These are phyloP conservation scores for Peucedramus taeniatus DNA, from an alignment of 2,113 vertebrate genomes.

Conservation along the genomic window DNA sequence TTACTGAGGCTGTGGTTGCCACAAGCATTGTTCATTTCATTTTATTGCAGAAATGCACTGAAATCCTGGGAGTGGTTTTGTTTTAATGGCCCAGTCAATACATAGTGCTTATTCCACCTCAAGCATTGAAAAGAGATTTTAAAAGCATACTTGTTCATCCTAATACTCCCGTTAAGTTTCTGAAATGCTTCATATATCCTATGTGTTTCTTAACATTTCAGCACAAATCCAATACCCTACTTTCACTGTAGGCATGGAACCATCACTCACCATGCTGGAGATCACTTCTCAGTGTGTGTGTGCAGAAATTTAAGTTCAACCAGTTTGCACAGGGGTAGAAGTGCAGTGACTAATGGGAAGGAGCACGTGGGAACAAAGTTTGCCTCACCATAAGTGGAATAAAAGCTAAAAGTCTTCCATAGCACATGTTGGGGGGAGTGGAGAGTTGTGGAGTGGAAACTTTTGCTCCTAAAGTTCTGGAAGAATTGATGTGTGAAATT, in stretches of 20 bases:
- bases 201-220: constrained; percentile 11
- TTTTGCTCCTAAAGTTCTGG: constrained; percentile 53
- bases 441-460: background rate
- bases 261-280: background rate
- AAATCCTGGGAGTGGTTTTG: constrained; percentile 5
- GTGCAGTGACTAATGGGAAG: background rate
- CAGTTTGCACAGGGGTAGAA: background rate
- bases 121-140: constrained; percentile 11
- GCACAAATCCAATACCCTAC: background rate
- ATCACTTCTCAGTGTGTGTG: background rate
- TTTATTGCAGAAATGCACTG: constrained; percentile 23
- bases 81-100: background rate
- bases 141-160: constrained; percentile 37
- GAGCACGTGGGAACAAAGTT: background rate
- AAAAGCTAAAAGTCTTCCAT: background rate
- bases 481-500: constrained; percentile 66
- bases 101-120: constrained; percentile 5
- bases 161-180: background rate
- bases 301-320: background rate
- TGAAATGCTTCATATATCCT: constrained; percentile 20
- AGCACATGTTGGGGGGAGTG: background rate
- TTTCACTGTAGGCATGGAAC: background rate
- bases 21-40: background rate
- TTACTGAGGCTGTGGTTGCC: background rate
- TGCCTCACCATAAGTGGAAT: background rate